Conservation (phyloP, 2,797 vertebrate species). For the Ctenopoma multispine region DNA sequence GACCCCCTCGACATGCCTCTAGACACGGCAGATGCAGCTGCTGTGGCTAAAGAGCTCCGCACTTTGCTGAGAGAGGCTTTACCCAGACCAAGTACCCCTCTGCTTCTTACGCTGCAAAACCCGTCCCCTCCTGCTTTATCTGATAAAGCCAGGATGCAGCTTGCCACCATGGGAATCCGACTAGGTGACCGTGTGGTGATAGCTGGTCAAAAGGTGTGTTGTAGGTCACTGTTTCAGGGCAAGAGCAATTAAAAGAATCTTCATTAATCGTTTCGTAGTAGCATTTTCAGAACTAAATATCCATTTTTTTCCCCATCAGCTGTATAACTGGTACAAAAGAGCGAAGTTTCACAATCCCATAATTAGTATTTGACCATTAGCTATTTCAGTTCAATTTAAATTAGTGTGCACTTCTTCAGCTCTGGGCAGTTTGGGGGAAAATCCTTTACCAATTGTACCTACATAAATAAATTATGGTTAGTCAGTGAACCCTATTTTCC, state of each 20-base stretch:
- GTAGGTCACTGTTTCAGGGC: constrained; percentile 13
- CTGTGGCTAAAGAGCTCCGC: constrained; percentile 91
- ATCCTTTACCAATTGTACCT: no score
- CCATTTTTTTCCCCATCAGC: no score
- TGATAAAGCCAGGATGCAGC: constrained; percentile 83
- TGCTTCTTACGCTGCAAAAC: constrained; percentile 77
- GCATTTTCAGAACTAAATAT: no score
- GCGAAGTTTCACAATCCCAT: constrained; percentile 6
- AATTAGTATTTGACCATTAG: constrained; percentile 7
- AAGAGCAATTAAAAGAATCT: neutral
- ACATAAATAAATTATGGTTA: no score
- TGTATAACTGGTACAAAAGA: neutral
- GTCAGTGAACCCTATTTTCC: no score
- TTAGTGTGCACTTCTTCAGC: no score
- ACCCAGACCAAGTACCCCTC: constrained; percentile 83
- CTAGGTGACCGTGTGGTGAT: constrained; percentile 94
- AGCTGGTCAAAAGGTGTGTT: constrained; percentile 94
- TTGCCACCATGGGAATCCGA: constrained; percentile 88
- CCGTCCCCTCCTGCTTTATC: constrained; percentile 75
- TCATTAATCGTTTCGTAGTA: neutral
- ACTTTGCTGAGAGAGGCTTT: constrained; percentile 87
- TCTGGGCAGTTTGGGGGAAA: no score
- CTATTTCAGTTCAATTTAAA: no score
- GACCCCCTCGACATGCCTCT: constrained; percentile 95
- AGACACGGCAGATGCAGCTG: constrained; percentile 94